Percentiles rank a stretch among this genome's conserved stretches.
Evolutionary conservation across 1,140 invertebrate genomes (phyloP).

Genomic region (Procambarus clarkii): DNA sequence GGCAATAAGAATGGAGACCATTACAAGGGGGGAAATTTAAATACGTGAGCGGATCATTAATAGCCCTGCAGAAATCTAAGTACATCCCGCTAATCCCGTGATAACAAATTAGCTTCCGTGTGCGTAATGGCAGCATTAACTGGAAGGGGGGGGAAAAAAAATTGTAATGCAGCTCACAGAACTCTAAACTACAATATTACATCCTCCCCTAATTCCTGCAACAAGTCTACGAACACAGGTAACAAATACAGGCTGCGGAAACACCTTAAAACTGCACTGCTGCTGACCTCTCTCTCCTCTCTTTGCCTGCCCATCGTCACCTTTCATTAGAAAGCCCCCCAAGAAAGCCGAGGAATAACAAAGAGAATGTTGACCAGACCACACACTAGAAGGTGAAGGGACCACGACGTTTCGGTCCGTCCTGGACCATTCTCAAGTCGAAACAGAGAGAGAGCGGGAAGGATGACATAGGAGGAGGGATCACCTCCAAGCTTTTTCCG

Average conservation of each 20-base stretch:
- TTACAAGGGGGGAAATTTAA: no score
- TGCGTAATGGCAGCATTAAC: not conserved
- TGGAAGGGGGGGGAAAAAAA: not conserved
- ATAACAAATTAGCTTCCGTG: not conserved
- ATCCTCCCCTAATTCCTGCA: not conserved
- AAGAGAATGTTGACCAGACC: not conserved
- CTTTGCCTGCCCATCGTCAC: not conserved
- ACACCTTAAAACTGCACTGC: not conserved
- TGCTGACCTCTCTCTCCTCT: no score
- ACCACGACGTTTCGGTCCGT: no score
- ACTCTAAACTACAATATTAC: not conserved
- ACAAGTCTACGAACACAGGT: not conserved
- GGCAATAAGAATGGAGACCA: no score
- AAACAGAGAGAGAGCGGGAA: no score
- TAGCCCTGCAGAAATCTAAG: no score
- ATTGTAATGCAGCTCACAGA: not conserved
- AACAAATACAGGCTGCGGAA: not conserved
- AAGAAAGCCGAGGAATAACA: not conserved
- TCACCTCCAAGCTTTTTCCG: no score
- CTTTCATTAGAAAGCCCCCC: not conserved
- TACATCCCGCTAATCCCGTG: not conserved
- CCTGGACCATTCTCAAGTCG: no score
- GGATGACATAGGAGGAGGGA: no score
- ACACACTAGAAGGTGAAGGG: no score
- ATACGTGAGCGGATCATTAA: no score